Evolutionary conservation across 2,888 invertebrate genomes (phyloP), one percentile per base, ranked within the genome.

Genomic region (Rhagium mordax): DNA sequence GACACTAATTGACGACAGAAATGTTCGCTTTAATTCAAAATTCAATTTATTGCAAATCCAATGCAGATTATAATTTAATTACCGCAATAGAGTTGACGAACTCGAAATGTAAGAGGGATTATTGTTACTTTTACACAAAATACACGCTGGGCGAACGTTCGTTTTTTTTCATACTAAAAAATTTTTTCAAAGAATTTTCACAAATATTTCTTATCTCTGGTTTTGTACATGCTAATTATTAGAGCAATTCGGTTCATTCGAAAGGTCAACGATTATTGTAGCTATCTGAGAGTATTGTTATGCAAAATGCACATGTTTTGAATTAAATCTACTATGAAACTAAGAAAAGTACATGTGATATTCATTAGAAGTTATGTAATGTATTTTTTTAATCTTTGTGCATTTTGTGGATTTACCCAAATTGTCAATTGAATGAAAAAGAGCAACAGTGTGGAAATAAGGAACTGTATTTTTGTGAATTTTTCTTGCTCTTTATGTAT

Each of bases 401-500:
- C 65, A 65, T 65, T 53, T 65, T 65, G 65, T 16, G 18, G 51
- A 27, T 41, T 53, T 29, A 53, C 24, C 33, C 20, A 53, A 33
- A 27, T 53, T 53, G 65, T 53, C 53, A 65, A 65, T 53, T 65
- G 65, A 65, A 27, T 2, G 21, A 51, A 53, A 13, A 65, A 65
- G 64, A 65, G 65, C 65, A 27, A 33, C 53, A 41, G 65, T 41
- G 53, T n/a, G 65, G 41, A 33, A 57, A 53, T 47, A 18, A 13
- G 47, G 47, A 67, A 57, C 41, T 41, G 55, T 57, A 51, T 67
- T 67, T 51, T 67, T 67, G 41, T 57, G 47, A 67, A 55, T 57
- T 51, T 47, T 67, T 67, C 47, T 67, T 67, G 67, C 60, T 68
- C 60, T 67, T 51, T 59, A 64, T 62, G 70, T 80, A 79, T 82